These are phyloP conservation scores for Stictonetta naevosa DNA, from an alignment of 2,113 vertebrate genomes.

Conservation along the genomic window DNA sequence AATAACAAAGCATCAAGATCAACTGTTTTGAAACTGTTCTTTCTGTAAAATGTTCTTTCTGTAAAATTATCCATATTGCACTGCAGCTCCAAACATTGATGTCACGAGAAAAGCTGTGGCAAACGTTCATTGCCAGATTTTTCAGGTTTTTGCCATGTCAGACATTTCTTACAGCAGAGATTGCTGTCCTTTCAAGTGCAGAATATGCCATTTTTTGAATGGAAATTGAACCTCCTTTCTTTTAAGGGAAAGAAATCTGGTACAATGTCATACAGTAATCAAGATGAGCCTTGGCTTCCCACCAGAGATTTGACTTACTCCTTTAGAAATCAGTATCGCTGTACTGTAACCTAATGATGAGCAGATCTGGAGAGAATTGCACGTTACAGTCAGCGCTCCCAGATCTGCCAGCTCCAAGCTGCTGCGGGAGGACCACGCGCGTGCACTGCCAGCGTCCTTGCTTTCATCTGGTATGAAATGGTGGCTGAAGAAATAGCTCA, in stretches of 20 bases:
- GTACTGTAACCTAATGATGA: not conserved
- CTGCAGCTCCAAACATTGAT: not conserved
- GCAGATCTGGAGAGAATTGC: not conserved
- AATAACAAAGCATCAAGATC: not conserved
- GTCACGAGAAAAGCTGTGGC: not conserved
- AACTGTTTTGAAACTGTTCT: not conserved
- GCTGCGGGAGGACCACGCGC: not conserved
- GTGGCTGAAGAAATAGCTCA: not conserved
- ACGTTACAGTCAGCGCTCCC: not conserved
- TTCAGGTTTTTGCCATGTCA: not conserved
- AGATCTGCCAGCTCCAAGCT: not conserved
- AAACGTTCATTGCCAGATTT: not conserved
- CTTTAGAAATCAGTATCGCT: not conserved
- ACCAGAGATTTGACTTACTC: not conserved
- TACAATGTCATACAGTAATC: accelerated
- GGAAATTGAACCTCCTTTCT: not conserved
- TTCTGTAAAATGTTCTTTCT: not conserved
- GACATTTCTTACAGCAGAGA: not conserved
- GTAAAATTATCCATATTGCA: not conserved
- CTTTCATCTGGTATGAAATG: not conserved
- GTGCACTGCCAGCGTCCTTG: not conserved
- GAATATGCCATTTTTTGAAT: not conserved
- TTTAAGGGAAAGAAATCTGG: not conserved
- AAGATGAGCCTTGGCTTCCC: not conserved
- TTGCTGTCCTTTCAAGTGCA: not conserved